Base-by-base conservation (phyloP, 2,888 invertebrate genomes). In the Eumacrocentrus americanus region DNA sequence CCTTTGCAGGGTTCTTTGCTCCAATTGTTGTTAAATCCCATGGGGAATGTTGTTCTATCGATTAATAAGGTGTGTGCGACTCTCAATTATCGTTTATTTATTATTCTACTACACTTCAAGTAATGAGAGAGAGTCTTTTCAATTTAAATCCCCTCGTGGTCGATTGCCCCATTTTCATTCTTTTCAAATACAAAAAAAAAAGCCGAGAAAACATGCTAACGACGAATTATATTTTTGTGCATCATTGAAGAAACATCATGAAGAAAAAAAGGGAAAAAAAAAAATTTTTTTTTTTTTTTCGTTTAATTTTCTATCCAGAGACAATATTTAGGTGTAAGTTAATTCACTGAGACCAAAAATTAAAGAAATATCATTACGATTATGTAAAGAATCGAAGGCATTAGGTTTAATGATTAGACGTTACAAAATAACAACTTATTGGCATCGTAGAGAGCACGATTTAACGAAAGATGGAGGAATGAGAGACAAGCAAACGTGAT, bases 311-410 rank as follows among this genome's bases (percentile, higher is more conserved):
- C 61, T 70, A 75, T 75, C 63, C 47, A 61, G 70, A 73, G 78
- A 79, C 77, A 79, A 80, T 79, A 79, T 79, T 73, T 79, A 79
- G 77, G 72, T 72, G 65, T 79, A 79, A 77, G 78, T 73, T 74
- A 69, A 67, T 70, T 65, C 57, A 78, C 67, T 68, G 72, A 78
- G 76, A 79, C 79, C 79, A 80, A 79, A 79, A 79, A 77, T 76
- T 76, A 75, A 72, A 69, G 65, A 65, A 67, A 70, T 76, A 75
- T 70, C 14, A 34, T n/a, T 38, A 51, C 23, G 37, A 18, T 18
- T 25, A 20, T 51, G 5, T 14, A 51, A 34, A 34, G 7, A 37
- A 37, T 51, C 34, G 14, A 38, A 38, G 37, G 51, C n/a, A 51
- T 51, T 51, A 51, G 14, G 42, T 16, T 42, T 42, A 42, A 42